Evolutionary conservation across 2,113 vertebrate genomes (phyloP), one percentile per base, ranked within the genome.

Genomic region (Talpa occidentalis): DNA sequence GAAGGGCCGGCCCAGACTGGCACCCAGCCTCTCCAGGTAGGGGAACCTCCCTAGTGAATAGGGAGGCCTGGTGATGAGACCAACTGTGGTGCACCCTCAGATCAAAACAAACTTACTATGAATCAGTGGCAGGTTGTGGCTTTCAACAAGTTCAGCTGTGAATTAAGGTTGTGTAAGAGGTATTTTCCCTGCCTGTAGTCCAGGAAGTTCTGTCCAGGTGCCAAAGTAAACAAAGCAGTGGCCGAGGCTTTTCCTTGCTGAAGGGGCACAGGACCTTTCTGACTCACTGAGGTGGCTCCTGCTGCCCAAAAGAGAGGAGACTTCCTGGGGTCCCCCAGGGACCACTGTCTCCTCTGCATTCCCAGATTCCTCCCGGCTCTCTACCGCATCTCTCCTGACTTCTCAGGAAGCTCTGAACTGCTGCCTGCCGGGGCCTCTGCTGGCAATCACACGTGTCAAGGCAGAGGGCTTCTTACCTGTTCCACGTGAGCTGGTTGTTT

Each of bases 171-270:
- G 52, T 69, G 26, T 64, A 77, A 95, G 91, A 73, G 44, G 64
- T 86, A 16, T 91, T 94, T 93, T 85, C 86, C 59, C 59, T 70
- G 59, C 70, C 56, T 94, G 17, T 66, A 12, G 11, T 32, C 60
- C 79, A 82, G 90, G 47, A 73, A 49, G 60, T 49, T 80, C 37
- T 88, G 64, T 80, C 56, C 44, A n/a, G 26, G 32, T 49, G 92
- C 84, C 76, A 89, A 52, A 60, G 67, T 77, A 77, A 81, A 85
- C 93, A 90, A 30, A 72, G 40, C 54, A 5, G 24, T 19, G 5
- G 30, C 60, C 66, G 3, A 12, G 62, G 74, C 59, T 70, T 24
- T 67, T 77, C n/a, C 59, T 69, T 35, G 3, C 44, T 30, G 24
- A 81, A 88, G 56, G 60, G 32, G 44, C 12, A 24, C 7, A 60